These are phyloP conservation scores for Condylostylus longicornis DNA, from an alignment of 1,140 invertebrate genomes.

Conservation along the genomic window DNA sequence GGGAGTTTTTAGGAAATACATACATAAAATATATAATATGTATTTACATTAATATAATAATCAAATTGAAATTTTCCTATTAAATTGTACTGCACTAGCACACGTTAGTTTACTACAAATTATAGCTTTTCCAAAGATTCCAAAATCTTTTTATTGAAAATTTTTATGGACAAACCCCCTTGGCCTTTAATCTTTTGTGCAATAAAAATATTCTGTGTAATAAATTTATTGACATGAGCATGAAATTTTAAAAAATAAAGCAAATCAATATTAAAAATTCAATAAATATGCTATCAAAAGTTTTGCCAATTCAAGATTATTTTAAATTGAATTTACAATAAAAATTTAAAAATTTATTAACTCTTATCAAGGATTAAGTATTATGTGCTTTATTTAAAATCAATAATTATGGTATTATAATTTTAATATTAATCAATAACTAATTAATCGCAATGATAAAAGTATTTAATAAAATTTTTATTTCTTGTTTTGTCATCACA, in stretches of 20 bases:
- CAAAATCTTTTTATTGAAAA: neutral
- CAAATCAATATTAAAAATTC: neutral
- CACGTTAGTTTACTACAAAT: too few species aligned
- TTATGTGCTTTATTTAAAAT: conserved; percentile 8
- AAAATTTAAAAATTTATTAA: conserved; percentile 7
- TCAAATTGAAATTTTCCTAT: too few species aligned
- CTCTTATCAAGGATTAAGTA: conserved; percentile 11
- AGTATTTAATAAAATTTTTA: too few species aligned
- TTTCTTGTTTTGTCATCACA: too few species aligned
- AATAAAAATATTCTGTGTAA: neutral
- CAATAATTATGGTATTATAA: conserved; percentile 7
- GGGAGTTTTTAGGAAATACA: too few species aligned
- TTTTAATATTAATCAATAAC: conserved; percentile 3
- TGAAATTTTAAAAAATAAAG: neutral
- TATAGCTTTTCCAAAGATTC: neutral
- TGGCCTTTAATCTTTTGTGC: neutral
- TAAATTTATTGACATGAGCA: neutral
- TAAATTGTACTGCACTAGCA: too few species aligned
- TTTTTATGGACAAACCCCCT: neutral
- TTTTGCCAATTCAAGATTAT: conserved; percentile 6
- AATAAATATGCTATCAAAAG: neutral
- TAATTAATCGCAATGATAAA: too few species aligned
- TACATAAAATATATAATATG: too few species aligned
- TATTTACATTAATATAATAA: too few species aligned
- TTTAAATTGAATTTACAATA: conserved; percentile 4